These are phyloP conservation scores for Nymphalis c-album DNA, from an alignment of 2,888 invertebrate genomes.

Conservation along the genomic window DNA sequence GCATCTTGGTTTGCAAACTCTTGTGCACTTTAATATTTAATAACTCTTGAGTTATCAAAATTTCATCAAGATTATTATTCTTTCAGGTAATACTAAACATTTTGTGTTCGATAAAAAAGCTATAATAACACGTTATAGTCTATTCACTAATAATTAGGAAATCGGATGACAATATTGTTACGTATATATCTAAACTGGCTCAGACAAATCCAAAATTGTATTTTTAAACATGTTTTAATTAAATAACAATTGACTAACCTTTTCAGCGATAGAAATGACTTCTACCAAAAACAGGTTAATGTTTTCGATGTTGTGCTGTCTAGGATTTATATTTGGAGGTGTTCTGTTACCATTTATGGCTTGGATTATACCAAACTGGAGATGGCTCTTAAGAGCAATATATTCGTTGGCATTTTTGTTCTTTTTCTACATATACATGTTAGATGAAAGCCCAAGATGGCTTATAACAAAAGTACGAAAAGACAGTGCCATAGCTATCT, in stretches of 20 bases:
- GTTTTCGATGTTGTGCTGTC: conserved; percentile 51
- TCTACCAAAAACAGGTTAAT: conserved; percentile 58
- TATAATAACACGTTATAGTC: no score
- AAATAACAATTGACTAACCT: background rate
- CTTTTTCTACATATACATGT: conserved; percentile 83
- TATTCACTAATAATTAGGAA: no score
- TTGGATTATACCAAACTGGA: conserved; percentile 84
- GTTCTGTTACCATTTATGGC: conserved; percentile 52
- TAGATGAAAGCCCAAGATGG: conserved; percentile 91
- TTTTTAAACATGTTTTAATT: no score
- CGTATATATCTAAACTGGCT: no score
- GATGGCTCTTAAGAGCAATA: conserved; percentile 82
- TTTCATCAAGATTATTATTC: no score
- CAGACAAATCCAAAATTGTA: no score
- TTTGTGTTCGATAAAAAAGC: no score
- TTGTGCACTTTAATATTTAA: no score
- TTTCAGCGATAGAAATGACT: conserved; percentile 66
- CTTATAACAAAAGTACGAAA: conserved; percentile 85
- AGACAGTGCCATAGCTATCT: conserved; percentile 83
- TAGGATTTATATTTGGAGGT: conserved; percentile 57
- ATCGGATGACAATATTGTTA: no score
- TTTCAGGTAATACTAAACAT: no score
- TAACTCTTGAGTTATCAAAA: no score
- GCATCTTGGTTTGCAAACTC: no score
- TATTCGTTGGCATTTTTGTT: conserved; percentile 86